Evolutionary conservation across 2,797 vertebrate genomes (phyloP), one percentile per base, ranked within the genome.

Genomic region (Podarcis lilfordi): DNA sequence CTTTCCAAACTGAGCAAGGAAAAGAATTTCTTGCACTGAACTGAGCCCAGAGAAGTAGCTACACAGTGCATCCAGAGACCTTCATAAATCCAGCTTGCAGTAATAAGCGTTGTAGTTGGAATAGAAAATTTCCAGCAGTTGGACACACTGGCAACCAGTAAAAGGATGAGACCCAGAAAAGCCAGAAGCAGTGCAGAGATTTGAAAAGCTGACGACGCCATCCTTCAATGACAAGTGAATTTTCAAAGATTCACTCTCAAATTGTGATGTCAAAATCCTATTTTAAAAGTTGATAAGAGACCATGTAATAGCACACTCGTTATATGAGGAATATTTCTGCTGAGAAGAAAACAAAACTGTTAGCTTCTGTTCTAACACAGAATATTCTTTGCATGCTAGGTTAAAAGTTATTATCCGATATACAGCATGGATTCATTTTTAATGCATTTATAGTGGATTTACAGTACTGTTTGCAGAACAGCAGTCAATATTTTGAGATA

Each of bases 31-130:
- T 92, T 94, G 91, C 96, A 96, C 64, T 95, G 74, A 2, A 93
- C 25, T 9, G 89, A 90, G 79, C 94, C 93, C 40, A 50, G 1
- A 79, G 88, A 66, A 82, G 85, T 74, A 32, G 89, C 79, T 43
- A 81, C 80, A 50, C 96, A 97, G 32, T 94, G 90, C 96, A 91
- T 96, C 96, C 96, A 97, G 3, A 97, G 94, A 8, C 96, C 96
- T 94, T 96, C 96, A 69, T 94, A 96, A 66, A 95, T 23, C 90
- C 92, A 94, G 27, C 85, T 94, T 66, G 92, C 4, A 89, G 93
- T 25, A 25, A 87, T 86, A 8, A 91, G 35, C 25, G 40, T 15
- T n/a, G 84, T 37, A 0, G 37, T 8, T 0, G 21, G 9, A 77
- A 68, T 93, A 3, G 88, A 89, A 85, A 82, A 29, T 66, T 92